Conservation (phyloP, 2,797 vertebrate genomes). For the Characodon lateralis region DNA sequence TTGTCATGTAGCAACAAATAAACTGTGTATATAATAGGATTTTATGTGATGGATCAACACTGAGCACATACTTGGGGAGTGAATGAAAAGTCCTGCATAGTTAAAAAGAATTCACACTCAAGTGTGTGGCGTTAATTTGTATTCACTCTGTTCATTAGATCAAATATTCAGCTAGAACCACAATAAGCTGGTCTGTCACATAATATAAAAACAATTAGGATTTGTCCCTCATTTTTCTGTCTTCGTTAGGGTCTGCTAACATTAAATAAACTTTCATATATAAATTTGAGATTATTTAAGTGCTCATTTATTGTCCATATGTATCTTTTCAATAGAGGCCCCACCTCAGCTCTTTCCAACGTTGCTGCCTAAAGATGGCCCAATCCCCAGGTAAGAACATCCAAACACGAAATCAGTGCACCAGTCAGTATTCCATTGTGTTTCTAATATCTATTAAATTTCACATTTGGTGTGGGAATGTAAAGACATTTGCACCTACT, state of each 20-base stretch:
- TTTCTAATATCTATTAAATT: background rate
- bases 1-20: background rate
- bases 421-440: background rate
- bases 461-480: background rate
- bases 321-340: slow-evolving; percentile 51
- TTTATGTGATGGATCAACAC: background rate
- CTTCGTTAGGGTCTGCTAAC: no score
- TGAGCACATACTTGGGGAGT: background rate
- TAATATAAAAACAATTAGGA: no score
- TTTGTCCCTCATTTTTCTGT: no score
- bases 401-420: background rate
- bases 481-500: background rate
- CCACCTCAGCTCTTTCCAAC: slow-evolving; percentile 40
- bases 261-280: background rate
- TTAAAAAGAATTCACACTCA: no score
- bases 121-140: background rate
- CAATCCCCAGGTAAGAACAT: slow-evolving; percentile 58
- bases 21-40: background rate
- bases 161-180: background rate
- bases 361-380: slow-evolving; percentile 51
- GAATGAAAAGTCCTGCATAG: background rate
- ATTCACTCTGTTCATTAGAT: slow-evolving; percentile 13
- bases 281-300: background rate
- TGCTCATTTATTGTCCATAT: background rate
- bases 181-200: no score